Evolutionary conservation across 2,797 vertebrate genomes (phyloP), one percentile per base, ranked within the genome.

Genomic region (Acanthiza pusilla): DNA sequence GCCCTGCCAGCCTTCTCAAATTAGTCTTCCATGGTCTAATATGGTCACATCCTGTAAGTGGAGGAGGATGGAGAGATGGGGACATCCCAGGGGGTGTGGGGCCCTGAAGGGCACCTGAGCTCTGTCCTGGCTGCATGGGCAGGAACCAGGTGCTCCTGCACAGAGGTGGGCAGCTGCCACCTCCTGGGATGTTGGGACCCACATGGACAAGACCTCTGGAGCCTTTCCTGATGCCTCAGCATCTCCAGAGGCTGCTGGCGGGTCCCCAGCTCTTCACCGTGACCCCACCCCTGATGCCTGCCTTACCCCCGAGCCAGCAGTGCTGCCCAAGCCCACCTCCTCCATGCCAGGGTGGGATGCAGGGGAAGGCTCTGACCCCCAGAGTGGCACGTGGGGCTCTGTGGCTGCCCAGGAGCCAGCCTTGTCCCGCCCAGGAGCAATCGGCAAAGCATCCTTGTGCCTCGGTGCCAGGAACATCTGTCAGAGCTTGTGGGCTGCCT

Each of bases 271-370:
- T 54, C 63, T 38, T n/a, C 3, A 3, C 45, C 18, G 13, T 48
- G 23, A 48, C 47, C 3, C 5, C 10, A 0, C 9, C 38, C 55
- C 54, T 23, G 38, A 7, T 0, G 2, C 48, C 53, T 34, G 34
- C 40, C n/a, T 29, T 7, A 26, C 5, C 18, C 21, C 27, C 55
- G 61, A 40, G 70, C 42, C 15, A 1, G 22, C 63, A 13, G 63
- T 6, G 68, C 38, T 4, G 5, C 42, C 9, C 0, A 4, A 16
- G 25, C 23, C 30, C 45, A 3, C 2, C 54, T 10, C 11, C 21
- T 36, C 63, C 58, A 8, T 0, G 0, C 45, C 0, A 0, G 32
- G 22, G 1, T 1, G 4, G 48, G 50, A 8, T 20, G 45, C 25
- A 48, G 53, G 17, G 4, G 20, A 71, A 38, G 38, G 38, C 12